Percentiles rank a stretch among this genome's conserved stretches.
These are phyloP conservation scores for Drosophila lacertosa DNA, from an alignment of 1,140 invertebrate species.

Conservation along the genomic window DNA sequence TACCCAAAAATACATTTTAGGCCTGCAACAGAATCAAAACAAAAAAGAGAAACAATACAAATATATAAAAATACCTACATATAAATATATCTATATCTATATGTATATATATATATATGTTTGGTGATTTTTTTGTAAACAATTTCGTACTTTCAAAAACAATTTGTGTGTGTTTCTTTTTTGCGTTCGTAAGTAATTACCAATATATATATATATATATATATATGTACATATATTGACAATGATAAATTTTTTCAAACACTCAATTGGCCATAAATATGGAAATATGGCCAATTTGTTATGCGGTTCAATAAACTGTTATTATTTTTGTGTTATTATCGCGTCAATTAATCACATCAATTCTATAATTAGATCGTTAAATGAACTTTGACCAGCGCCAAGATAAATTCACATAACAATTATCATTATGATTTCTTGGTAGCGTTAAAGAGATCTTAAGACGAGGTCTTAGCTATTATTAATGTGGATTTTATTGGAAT, in stretches of 20 bases:
- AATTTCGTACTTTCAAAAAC: conserved; percentile 14
- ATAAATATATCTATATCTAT: too few species aligned
- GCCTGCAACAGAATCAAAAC: conserved; percentile 3
- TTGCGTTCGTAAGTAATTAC: conserved; percentile 11
- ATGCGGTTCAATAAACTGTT: conserved; percentile 11
- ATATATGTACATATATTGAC: conserved; percentile 14
- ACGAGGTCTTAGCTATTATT: conserved; percentile 8
- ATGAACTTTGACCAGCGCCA: conserved; percentile 20
- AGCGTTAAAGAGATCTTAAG: background rate
- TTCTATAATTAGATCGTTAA: conserved; percentile 23
- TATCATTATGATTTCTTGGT: background rate
- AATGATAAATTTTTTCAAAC: conserved; percentile 27
- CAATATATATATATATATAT: too few species aligned
- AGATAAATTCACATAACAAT: background rate
- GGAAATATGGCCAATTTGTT: conserved; percentile 33
- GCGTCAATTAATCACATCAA: conserved; percentile 33
- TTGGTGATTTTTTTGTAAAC: conserved; percentile 12
- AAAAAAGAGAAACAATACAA: background rate
- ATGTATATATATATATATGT: background rate
- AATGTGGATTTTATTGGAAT: conserved; percentile 5
- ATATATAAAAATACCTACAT: too few species aligned
- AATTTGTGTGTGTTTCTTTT: conserved; percentile 8
- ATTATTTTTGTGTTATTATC: conserved; percentile 12
- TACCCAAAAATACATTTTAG: conserved; percentile 1
- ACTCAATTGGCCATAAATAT: conserved; percentile 24